Evolutionary conservation across 2,888 invertebrate genomes (phyloP).

Genomic region (Clostera curtula): DNA sequence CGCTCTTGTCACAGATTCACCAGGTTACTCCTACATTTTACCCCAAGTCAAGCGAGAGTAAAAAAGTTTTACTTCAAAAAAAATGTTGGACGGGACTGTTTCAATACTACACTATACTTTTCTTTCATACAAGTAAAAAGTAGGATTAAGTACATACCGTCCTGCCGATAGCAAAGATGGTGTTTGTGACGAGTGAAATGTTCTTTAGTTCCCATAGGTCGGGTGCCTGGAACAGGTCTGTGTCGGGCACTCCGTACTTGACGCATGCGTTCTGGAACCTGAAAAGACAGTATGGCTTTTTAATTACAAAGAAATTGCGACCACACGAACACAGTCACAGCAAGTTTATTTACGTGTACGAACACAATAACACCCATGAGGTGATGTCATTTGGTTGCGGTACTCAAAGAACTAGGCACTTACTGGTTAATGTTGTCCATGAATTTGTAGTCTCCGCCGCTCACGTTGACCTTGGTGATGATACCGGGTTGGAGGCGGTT

Average conservation of each 20-base stretch:
- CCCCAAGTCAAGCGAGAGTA: too few species aligned
- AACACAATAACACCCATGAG: too few species aligned
- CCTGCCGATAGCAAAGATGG: slow-evolving; percentile 91
- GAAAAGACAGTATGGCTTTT: slow-evolving; percentile 22
- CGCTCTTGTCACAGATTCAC: too few species aligned
- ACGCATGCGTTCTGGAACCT: slow-evolving; percentile 89
- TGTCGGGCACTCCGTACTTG: slow-evolving; percentile 88
- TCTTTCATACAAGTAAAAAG: not conserved
- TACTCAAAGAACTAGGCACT: too few species aligned
- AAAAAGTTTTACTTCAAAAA: too few species aligned
- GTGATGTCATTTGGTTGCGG: too few species aligned
- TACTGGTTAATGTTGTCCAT: slow-evolving; percentile 97
- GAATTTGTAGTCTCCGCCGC: slow-evolving; percentile 94
- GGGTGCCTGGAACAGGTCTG: slow-evolving; percentile 92
- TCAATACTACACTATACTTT: too few species aligned
- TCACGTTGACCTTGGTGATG: slow-evolving; percentile 87
- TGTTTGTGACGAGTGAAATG: slow-evolving; percentile 89
- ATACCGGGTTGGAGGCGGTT: slow-evolving; percentile 90
- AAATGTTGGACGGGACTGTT: too few species aligned
- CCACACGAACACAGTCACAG: too few species aligned
- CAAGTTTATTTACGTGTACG: too few species aligned
- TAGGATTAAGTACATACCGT: slow-evolving; percentile 72
- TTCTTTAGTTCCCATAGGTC: slow-evolving; percentile 95
- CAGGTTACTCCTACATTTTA: too few species aligned
- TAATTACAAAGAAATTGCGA: not conserved